Evolutionary conservation across 2,888 invertebrate species (phyloP).

Genomic region (Ephialtes manifestator): DNA sequence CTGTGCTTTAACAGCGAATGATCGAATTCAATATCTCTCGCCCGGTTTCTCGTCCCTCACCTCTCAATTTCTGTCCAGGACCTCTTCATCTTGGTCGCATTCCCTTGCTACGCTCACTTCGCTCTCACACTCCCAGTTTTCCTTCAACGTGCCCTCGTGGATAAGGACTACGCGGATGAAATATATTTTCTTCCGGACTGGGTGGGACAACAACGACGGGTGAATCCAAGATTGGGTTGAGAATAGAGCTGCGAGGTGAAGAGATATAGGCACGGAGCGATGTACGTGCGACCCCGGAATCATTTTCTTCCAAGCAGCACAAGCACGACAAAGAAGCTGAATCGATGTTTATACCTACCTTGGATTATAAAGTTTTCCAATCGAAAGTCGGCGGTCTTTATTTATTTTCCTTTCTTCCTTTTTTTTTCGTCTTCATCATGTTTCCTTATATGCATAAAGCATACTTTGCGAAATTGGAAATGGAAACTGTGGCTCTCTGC

Average conservation of each 20-base stretch:
- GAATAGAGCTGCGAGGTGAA: slow-evolving; percentile 12
- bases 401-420: slow-evolving; percentile 31
- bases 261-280: slow-evolving; percentile 25
- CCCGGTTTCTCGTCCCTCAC: slow-evolving; percentile 20
- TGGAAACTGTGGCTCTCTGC: slow-evolving; percentile 47
- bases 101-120: neutral
- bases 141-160: slow-evolving; percentile 5
- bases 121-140: neutral
- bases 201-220: slow-evolving; percentile 42
- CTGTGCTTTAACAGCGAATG: slow-evolving; percentile 51
- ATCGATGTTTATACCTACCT: slow-evolving; percentile 60
- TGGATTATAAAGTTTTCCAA: slow-evolving; percentile 69
- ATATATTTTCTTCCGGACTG: slow-evolving; percentile 54
- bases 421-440: slow-evolving; percentile 37
- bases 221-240: slow-evolving; percentile 57
- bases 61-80: slow-evolving; percentile 17
- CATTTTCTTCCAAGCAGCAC: slow-evolving; percentile 52
- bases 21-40: slow-evolving; percentile 62
- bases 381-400: slow-evolving; percentile 59
- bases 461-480: slow-evolving; percentile 61
- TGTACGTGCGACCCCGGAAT: slow-evolving; percentile 31
- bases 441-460: slow-evolving; percentile 41
- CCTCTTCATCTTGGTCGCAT: slow-evolving; percentile 1
- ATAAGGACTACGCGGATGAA: slow-evolving; percentile 62
- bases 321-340: slow-evolving; percentile 27